A percentile compares a stretch with the other conserved stretches of the same genome.
phyloP scores from a whole-genome alignment of 2,888 invertebrate species.

The Torymus auratus region DNA sequence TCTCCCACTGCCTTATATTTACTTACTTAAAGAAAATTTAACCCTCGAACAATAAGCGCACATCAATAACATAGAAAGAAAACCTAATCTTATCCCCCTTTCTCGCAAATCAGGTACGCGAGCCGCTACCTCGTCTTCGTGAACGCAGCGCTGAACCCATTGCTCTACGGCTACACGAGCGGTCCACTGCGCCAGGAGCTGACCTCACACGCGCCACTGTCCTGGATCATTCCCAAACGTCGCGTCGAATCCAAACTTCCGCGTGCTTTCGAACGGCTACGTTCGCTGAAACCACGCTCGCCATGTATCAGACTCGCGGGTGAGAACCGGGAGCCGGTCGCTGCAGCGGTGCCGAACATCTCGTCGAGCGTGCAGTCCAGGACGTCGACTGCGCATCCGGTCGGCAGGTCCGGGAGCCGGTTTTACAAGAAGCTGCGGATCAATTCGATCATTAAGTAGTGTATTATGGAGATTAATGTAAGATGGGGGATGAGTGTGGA shows the following conservation, averaged over 20 bases:
- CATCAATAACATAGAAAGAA: no score
- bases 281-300: constrained; percentile 60
- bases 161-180: constrained; percentile 87
- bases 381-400: neutral
- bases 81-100: no score
- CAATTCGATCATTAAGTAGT: constrained; percentile 22
- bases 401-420: neutral
- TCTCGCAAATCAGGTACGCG: constrained; percentile 80
- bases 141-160: constrained; percentile 86
- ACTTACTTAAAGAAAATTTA: no score
- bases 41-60: no score
- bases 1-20: no score
- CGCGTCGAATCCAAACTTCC: constrained; percentile 48
- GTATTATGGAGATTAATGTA: neutral
- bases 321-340: constrained; percentile 18
- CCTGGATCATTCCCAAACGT: constrained; percentile 61
- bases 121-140: constrained; percentile 84
- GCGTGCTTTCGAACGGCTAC: constrained; percentile 42
- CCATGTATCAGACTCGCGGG: constrained; percentile 58
- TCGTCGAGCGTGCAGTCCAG: constrained; percentile 44
- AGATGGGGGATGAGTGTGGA: neutral
- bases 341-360: constrained; percentile 58
- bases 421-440: constrained; percentile 19
- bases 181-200: constrained; percentile 84
- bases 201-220: constrained; percentile 65